A percentile compares a stretch with the other conserved stretches of the same genome.
Evolutionary conservation across 1,140 invertebrate genomes (phyloP).

Genomic region (Diuraphis noxia): DNA sequence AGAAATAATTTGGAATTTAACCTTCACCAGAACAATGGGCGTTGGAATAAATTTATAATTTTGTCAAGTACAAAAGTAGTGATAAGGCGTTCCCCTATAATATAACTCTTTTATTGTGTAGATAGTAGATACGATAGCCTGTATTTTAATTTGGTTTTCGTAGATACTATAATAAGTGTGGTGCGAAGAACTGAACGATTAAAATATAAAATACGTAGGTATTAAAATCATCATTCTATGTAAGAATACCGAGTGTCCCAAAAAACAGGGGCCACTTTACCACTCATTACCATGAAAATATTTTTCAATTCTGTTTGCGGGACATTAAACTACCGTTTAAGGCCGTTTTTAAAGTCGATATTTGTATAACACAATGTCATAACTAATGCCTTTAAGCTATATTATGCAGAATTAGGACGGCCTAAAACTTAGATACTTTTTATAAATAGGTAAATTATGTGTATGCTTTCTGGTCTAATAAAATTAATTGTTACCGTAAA

Average conservation of each 20-base stretch:
- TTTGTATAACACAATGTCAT: not conserved
- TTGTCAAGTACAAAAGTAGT: not conserved
- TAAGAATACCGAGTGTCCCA: too few relatives aligned
- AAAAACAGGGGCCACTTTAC: too few relatives aligned
- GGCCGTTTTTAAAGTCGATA: too few relatives aligned
- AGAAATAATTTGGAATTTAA: conserved; percentile 19
- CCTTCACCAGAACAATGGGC: not conserved
- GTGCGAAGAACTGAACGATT: not conserved
- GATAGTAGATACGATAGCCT: not conserved
- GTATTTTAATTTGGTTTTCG: not conserved
- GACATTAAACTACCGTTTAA: too few relatives aligned
- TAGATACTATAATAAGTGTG: not conserved
- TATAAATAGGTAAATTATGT: not conserved
- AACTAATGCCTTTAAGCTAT: not conserved
- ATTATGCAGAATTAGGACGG: not conserved
- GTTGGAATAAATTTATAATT: not conserved
- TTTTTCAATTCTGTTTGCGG: too few relatives aligned
- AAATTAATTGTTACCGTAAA: not conserved
- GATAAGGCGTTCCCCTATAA: conserved; percentile 13
- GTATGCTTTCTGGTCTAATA: not conserved
- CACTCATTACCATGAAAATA: too few relatives aligned
- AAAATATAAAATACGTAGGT: not conserved
- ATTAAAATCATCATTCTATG: not conserved
- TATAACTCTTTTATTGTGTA: not conserved
- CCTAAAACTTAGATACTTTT: not conserved